Evolutionary conservation across 2,888 invertebrate species (phyloP), one percentile per base, ranked within the genome.

Genomic region (Drosophila kuntzei): DNA sequence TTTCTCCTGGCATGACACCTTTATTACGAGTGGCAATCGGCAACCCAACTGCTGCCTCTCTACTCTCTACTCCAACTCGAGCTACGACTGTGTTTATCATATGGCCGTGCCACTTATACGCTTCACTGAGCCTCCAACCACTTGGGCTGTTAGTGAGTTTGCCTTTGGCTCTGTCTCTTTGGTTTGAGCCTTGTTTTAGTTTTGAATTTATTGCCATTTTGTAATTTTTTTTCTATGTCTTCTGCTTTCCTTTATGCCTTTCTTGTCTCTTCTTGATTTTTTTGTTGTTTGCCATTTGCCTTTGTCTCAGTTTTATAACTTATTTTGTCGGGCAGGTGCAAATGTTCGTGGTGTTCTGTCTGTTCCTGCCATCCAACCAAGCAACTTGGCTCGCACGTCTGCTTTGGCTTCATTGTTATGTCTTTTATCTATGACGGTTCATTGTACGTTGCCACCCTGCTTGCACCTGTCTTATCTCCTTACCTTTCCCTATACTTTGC

Each of bases 161-260:
- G 67, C 54, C 53, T 66, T 46, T 46, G 39, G 14, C 58, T 62
- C 27, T 61, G 22, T 29, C 54, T 55, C 46, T 65, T 22, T 39
- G 50, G 50, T 74, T 67, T 57, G 66, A 50, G 55, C 20, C 81
- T 89, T 80, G 84, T 86, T 89, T 87, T 84, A 79, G 72, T 84
- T 89, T 87, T 77, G 79, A 89, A 90, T 90, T 90, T 89, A 89
- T 89, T 89, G 85, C 85, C 76, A 81, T 87, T 90, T 85, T 71
- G 79, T 77, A 79, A 81, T 88, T 81, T 71, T 78, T 74, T 72
- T 34, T 32, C 8, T 43, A n/a, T 34, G 37, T 59, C 39, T 32
- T 34, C 37, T 14, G 58, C 32, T 27, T 46, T 47, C 11, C 37
- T 27, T 3, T 18, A n/a, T 18, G 37, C 37, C 43, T 39, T 29